Conservation (phyloP, 2,113 vertebrate species). For the Butastur rufipennis region DNA sequence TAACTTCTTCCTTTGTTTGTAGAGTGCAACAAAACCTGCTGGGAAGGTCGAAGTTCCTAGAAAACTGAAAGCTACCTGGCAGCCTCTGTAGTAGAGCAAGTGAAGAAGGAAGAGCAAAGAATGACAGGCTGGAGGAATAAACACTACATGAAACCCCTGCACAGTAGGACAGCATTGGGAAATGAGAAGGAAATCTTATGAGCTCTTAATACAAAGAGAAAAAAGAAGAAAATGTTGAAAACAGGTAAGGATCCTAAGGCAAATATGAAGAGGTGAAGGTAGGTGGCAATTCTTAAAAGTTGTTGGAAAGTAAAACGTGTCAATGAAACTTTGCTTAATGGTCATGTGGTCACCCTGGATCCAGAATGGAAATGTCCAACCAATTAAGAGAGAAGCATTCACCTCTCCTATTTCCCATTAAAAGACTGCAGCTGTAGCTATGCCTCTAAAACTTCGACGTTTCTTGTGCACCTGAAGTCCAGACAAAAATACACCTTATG, state of each 20-base stretch:
- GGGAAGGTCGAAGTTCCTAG: slow-evolving; percentile 60
- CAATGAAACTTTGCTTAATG: slow-evolving; percentile 3
- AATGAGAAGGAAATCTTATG: slow-evolving; percentile 35
- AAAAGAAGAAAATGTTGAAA: slow-evolving; percentile 38
- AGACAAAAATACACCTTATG: not conserved
- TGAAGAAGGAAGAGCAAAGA: slow-evolving; percentile 56
- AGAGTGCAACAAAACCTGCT: slow-evolving; percentile 52
- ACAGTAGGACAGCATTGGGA: slow-evolving; percentile 36
- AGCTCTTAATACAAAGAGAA: slow-evolving; percentile 31
- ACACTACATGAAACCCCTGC: slow-evolving; percentile 39
- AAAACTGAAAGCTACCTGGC: slow-evolving; percentile 53
- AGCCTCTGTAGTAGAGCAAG: slow-evolving; percentile 54
- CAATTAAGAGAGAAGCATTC: not conserved
- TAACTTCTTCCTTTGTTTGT: slow-evolving; percentile 57
- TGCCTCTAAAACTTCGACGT: not conserved
- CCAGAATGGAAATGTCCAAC: not conserved
- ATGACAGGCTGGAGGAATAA: slow-evolving; percentile 48
- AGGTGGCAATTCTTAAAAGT: slow-evolving; percentile 3
- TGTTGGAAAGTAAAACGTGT: not conserved
- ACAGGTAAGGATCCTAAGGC: not conserved
- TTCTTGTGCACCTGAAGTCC: not conserved
- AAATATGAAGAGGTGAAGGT: not conserved
- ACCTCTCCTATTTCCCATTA: not conserved
- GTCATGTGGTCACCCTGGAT: not conserved
- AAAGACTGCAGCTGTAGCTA: not conserved